phyloP scores from a whole-genome alignment of 2,113 vertebrate species.

The Lamprotornis superbus region DNA sequence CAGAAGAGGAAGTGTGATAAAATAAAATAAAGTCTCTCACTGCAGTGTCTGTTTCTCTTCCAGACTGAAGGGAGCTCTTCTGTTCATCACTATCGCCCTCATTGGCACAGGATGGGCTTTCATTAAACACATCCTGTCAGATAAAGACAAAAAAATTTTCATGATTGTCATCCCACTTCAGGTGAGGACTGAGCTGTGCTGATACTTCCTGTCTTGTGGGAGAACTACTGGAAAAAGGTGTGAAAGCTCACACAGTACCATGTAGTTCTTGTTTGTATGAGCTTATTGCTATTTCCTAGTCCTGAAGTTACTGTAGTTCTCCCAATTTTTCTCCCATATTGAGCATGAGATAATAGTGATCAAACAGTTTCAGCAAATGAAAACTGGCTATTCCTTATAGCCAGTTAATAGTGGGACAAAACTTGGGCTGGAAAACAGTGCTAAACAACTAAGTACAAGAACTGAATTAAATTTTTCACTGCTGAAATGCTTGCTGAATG shows the following conservation, averaged over 20 bases:
- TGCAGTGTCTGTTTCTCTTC: not conserved
- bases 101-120: slow-evolving; percentile 90
- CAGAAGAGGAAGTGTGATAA: not conserved
- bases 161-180: slow-evolving; percentile 90
- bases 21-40: not conserved
- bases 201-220: not conserved
- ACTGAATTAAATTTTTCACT: not conserved
- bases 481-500: not conserved
- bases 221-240: not conserved
- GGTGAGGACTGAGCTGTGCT: slow-evolving; percentile 60
- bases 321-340: not conserved
- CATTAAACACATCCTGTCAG: slow-evolving; percentile 87
- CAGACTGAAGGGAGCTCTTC: slow-evolving; percentile 86
- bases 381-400: not conserved
- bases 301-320: not conserved
- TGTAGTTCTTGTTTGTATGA: not conserved
- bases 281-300: not conserved
- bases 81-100: slow-evolving; percentile 87
- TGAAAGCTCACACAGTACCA: not conserved
- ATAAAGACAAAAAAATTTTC: slow-evolving; percentile 91
- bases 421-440: not conserved
- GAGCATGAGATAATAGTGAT: not conserved
- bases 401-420: not conserved
- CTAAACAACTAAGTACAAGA: not conserved
- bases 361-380: not conserved